A percentile compares a stretch with the other conserved stretches of the same genome.
These are phyloP conservation scores for Xestia ashworthii DNA, from an alignment of 2,888 invertebrate species.

Conservation along the genomic window DNA sequence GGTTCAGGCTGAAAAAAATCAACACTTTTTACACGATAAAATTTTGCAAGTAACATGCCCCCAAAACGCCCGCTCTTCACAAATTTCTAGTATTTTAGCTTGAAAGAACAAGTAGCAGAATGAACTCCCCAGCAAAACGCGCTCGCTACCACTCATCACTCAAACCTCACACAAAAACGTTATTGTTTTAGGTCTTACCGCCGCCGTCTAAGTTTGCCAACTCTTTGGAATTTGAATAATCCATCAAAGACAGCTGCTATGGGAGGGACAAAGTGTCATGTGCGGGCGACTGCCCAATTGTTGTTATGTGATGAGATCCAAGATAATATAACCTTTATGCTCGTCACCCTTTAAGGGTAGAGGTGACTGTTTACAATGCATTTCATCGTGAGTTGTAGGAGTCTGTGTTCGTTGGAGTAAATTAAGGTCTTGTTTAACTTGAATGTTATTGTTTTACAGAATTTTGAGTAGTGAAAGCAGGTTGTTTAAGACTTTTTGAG, in stretches of 20 bases:
- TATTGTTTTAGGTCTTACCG: conserved; percentile 65
- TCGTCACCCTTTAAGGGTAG: background rate
- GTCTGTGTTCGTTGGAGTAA: background rate
- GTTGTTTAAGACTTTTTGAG: background rate
- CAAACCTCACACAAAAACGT: conserved; percentile 39
- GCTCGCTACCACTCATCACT: conserved; percentile 21
- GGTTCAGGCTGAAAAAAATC: no score
- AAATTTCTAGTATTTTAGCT: background rate
- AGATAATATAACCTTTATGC: conserved; percentile 36
- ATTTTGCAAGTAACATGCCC: background rate
- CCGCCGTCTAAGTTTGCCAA: conserved; percentile 61
- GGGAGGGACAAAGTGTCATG: conserved; percentile 62
- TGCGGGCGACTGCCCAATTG: conserved; percentile 51
- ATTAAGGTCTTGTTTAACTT: conserved; percentile 4
- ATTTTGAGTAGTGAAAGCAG: background rate
- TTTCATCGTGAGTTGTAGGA: conserved; percentile 26
- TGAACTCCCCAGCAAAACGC: background rate
- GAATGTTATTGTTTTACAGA: background rate
- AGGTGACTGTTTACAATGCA: conserved; percentile 36
- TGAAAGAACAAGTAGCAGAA: no score
- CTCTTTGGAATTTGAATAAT: conserved; percentile 74
- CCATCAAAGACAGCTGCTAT: conserved; percentile 71
- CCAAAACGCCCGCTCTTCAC: background rate
- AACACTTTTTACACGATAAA: background rate
- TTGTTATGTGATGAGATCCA: conserved; percentile 38